Base-by-base conservation (phyloP, 2,888 invertebrate genomes). In the Iphiclides podalirius region DNA sequence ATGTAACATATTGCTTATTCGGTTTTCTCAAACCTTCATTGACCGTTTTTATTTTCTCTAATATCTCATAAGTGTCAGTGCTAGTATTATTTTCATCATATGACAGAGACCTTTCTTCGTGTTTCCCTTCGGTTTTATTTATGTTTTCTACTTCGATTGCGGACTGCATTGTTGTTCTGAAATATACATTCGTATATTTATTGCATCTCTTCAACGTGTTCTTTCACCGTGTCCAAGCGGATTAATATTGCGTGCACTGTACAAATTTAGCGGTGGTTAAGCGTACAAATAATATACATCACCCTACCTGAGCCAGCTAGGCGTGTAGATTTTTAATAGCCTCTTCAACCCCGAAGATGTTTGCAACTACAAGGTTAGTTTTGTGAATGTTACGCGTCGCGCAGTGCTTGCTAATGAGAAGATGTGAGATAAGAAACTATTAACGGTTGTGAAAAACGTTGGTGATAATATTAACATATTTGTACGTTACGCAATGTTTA, bases 11-110 rank as follows among this genome's bases (percentile, higher is more conserved):
- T 46, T 68, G 70, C 52, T 69, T 66, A 15, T 64, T 60, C 33
- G 82, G 70, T 75, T 87, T 75, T 64, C 81, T 66, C 2, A 87
- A 56, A 13, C 80, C 79, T 37, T 83, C 78, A 60, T 92, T 92
- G 2, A 91, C 79, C 50, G 79, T 75, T 60, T 82, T 85, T 52
- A 91, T 91, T 73, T 90, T 91, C 31, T 89, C 82, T 17, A 91
- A 64, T 47, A 91, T 91, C 23, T 90, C 85, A 66, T 63, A 68
- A 3, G 78, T 73, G 23, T 58, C 52, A 39, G 71, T 61, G 33
- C 57, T 53, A 35, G 54, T 42, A 16, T 64, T 53, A 13, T 65
- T 64, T 55, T 66, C 58, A 57, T 72, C 67, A 26, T 71, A 70
- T 20, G 63, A 58, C 2, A 79, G 55, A 36, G 79, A 68, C 55